Evolutionary conservation across 2,797 vertebrate genomes (phyloP), one percentile per base, ranked within the genome.

Genomic region (Clarias laeviceps): DNA sequence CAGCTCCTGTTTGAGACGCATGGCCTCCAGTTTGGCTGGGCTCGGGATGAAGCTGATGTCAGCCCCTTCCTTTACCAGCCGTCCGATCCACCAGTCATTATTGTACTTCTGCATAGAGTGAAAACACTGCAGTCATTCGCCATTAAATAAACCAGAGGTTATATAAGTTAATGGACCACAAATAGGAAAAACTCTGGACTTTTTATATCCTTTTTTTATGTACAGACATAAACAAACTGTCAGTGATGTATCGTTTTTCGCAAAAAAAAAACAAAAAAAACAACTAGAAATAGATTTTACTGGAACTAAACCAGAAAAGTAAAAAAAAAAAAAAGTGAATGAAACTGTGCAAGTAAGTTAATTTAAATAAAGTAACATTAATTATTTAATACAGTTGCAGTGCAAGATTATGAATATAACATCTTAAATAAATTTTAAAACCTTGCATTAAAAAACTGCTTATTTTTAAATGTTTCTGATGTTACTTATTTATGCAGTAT

Each of bases 71-170:
- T 99, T 98, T 91, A 99, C 98, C 93, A 98, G 95, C 92, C 97
- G 92, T 88, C 98, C 98, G 12, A 99, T 98, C 98, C 98, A 99
- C 98, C 98, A 99, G 88, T 99, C 98, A 96, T 99, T 98, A 95
- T 96, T 99, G 94, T 96, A 98, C 93, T 99, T 99, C 97, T 99
- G 91, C 57, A 89, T 0, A 2, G 84, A 18, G 68, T 56, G 5
- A 59, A 90, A 84, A 40, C 24, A 83, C 57, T 40, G 40, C 18
- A 34, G 14, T 78, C 18, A 65, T 11, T 22, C 27, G 22, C 6
- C 9, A 45, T 12, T 27, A 32, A 14, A 40, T 74, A 59, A 74
- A n/a, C 12, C 40, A 17, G n/a, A 7, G 3, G 14, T 64, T 64
- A 14, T 11, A n/a, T n/a, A 61, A 9, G 20, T 27, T 65, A 5